Evolutionary conservation across 2,888 invertebrate species (phyloP).

Genomic region (Ditylenchus weischeri): DNA sequence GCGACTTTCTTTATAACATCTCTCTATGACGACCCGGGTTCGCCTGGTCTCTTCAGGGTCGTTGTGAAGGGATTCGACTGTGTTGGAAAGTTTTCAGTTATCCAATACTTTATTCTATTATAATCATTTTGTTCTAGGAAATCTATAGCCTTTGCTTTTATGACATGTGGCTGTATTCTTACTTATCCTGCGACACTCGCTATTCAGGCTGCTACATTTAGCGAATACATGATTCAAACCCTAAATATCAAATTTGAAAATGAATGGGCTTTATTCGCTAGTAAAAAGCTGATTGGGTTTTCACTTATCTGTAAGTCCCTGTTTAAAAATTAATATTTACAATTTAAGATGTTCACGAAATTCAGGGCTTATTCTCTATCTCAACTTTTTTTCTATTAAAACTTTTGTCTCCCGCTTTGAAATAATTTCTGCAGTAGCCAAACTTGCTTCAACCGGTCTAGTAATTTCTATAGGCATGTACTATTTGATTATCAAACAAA

Average conservation of each 20-base stretch:
- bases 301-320: constrained; percentile 2
- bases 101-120: neutral
- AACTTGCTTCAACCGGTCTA: constrained; percentile 45
- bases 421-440: constrained; percentile 52
- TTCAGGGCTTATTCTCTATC: constrained; percentile 48
- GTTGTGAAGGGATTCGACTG: no score
- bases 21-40: no score
- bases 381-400: constrained; percentile 57
- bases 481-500: constrained; percentile 37
- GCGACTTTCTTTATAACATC: no score
- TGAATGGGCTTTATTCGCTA: constrained; percentile 3
- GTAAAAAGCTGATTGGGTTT: constrained; percentile 8
- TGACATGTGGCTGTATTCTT: constrained; percentile 50
- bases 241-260: constrained; percentile 34
- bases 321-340: constrained; percentile 1
- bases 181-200: constrained; percentile 53
- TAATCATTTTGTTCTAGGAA: constrained; percentile 37
- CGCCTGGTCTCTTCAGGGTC: no score
- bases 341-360: no score
- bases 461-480: constrained; percentile 51
- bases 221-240: constrained; percentile 53
- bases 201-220: constrained; percentile 51
- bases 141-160: constrained; percentile 54
- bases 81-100: neutral
- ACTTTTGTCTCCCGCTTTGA: constrained; percentile 54